phyloP scores from a whole-genome alignment of 1,140 invertebrate species.

The Drosophila sturtevanti region DNA sequence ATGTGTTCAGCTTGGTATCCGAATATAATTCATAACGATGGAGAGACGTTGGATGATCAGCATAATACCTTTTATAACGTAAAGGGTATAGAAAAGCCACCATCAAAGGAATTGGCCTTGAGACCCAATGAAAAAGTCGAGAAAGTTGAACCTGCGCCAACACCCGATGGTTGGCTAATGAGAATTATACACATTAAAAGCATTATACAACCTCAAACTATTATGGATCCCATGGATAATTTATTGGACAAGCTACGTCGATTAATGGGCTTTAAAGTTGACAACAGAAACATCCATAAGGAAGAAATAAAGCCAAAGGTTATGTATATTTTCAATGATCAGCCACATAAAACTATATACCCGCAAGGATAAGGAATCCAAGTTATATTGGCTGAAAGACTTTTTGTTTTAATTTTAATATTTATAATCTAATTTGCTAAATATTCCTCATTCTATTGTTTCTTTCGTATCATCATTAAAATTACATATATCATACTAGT shows the following conservation, averaged over 20 bases:
- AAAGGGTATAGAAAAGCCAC: not conserved
- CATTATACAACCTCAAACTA: not conserved
- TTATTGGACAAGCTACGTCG: not conserved
- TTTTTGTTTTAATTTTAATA: not conserved
- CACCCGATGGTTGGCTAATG: constrained; percentile 37
- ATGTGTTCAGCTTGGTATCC: constrained; percentile 33
- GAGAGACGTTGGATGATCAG: constrained; percentile 5
- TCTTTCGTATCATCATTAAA: constrained; percentile 13
- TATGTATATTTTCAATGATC: not conserved
- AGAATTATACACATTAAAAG: constrained; percentile 38
- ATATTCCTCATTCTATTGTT: not conserved
- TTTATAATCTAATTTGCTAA: too few species aligned
- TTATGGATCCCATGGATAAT: not conserved
- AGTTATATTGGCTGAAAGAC: too few species aligned
- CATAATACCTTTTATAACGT: constrained; percentile 32
- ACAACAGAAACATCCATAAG: not conserved
- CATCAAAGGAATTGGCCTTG: not conserved
- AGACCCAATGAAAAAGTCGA: not conserved
- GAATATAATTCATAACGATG: not conserved
- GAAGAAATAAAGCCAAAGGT: not conserved
- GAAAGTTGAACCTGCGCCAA: not conserved
- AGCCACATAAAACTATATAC: not conserved
- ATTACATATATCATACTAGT: constrained; percentile 9
- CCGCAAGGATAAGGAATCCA: not conserved
- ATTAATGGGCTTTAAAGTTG: not conserved